A percentile compares a stretch with the other conserved stretches of the same genome.
Conservation (phyloP, 2,888 invertebrate genomes). For the Tiliacea citrago region DNA sequence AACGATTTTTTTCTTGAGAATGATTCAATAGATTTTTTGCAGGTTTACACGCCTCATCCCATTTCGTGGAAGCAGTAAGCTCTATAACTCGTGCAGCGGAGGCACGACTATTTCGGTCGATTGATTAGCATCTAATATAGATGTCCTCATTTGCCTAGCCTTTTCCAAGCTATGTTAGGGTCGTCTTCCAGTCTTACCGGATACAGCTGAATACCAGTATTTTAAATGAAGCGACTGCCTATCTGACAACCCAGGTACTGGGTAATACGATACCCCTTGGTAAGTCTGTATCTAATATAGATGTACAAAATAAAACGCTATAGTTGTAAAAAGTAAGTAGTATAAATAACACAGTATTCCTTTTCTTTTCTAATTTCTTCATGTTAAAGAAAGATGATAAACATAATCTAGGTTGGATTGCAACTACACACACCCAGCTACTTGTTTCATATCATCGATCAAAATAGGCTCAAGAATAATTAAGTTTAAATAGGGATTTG, state of each 20-base stretch:
- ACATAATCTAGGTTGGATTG: not conserved
- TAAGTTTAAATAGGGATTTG: not conserved
- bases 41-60: conserved; percentile 19
- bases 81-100: conserved; percentile 13
- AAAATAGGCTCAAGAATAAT: not conserved
- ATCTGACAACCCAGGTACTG: too few relatives aligned
- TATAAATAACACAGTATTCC: not conserved
- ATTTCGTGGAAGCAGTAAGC: conserved; percentile 20
- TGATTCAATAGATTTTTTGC: conserved; percentile 25
- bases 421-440: not conserved
- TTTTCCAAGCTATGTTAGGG: too few relatives aligned
- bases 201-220: too few relatives aligned
- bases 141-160: too few relatives aligned
- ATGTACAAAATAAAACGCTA: not conserved
- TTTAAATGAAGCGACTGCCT: too few relatives aligned
- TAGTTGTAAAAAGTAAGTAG: not conserved
- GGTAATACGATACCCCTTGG: too few relatives aligned
- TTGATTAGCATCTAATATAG: conserved; percentile 26
- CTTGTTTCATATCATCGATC: conserved; percentile 8
- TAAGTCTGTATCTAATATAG: not conserved
- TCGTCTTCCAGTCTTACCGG: too few relatives aligned
- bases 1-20: conserved; percentile 36
- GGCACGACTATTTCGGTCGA: not conserved
- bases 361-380: not conserved
- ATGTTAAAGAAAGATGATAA: not conserved